phyloP scores from a whole-genome alignment of 2,888 invertebrate species.

The Ophioninae sp. region DNA sequence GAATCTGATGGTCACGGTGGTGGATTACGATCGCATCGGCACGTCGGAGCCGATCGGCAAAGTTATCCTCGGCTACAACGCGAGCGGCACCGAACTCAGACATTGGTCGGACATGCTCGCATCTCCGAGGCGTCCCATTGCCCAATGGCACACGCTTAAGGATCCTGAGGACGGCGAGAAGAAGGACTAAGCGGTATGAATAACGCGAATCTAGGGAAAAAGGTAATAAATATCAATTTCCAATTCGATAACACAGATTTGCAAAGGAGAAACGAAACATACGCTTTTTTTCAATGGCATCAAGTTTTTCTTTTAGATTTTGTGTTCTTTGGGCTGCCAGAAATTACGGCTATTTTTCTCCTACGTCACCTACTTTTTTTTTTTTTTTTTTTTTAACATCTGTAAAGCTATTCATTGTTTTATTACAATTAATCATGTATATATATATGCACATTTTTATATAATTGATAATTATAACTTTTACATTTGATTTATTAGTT shows the following conservation, averaged over 20 bases:
- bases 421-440: too few relatives aligned
- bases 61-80: constrained; percentile 98
- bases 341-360: too few relatives aligned
- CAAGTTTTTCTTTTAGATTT: too few relatives aligned
- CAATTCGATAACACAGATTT: not conserved
- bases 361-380: too few relatives aligned
- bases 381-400: too few relatives aligned
- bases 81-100: constrained; percentile 98
- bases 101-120: constrained; percentile 99
- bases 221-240: constrained; percentile 26
- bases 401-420: too few relatives aligned
- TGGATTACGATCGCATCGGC: constrained; percentile 99
- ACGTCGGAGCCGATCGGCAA: constrained; percentile 99
- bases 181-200: constrained; percentile 85
- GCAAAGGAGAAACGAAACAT: not conserved
- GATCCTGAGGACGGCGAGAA: constrained; percentile 97
- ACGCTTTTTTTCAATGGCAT: not conserved
- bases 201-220: constrained; percentile 19
- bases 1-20: constrained; percentile 98
- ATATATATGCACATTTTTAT: too few relatives aligned
- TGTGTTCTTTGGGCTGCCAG: too few relatives aligned
- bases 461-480: too few relatives aligned
- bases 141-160: constrained; percentile 99
- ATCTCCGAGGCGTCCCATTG: constrained; percentile 98
- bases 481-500: too few relatives aligned